A percentile compares a stretch with the other conserved stretches of the same genome.
Evolutionary conservation across 2,888 invertebrate species (phyloP).

Genomic region (Melikaiella ostensackeni): DNA sequence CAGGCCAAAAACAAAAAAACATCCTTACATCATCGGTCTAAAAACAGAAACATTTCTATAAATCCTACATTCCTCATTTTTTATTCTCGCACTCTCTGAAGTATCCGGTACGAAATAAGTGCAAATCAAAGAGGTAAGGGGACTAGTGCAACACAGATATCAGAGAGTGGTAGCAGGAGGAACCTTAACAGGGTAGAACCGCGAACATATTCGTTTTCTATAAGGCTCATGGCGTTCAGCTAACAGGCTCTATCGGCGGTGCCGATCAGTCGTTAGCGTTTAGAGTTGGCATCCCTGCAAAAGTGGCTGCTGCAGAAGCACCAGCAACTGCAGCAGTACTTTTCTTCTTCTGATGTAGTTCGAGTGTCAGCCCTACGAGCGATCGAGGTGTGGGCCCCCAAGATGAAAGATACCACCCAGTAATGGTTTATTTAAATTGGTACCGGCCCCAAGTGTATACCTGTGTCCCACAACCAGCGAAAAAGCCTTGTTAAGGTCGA

Average conservation of each 20-base stretch:
- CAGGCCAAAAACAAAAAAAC: no score
- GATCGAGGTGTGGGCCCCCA: constrained; percentile 62
- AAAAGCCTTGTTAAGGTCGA: constrained; percentile 62
- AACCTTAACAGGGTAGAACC: constrained; percentile 58
- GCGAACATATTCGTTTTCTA: constrained; percentile 67
- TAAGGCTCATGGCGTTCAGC: constrained; percentile 68
- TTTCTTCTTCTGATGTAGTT: constrained; percentile 44
- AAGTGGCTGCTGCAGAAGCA: constrained; percentile 47
- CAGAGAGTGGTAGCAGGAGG: constrained; percentile 47
- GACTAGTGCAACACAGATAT: constrained; percentile 59
- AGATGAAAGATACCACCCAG: constrained; percentile 69
- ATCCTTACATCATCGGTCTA: no score
- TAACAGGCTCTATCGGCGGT: constrained; percentile 67
- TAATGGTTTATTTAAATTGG: constrained; percentile 71
- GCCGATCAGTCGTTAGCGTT: constrained; percentile 70
- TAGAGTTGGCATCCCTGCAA: constrained; percentile 60
- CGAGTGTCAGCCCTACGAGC: constrained; percentile 61
- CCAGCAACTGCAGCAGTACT: constrained; percentile 49
- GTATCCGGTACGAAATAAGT: background rate
- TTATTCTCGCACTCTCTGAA: background rate
- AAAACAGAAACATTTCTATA: no score
- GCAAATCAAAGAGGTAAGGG: background rate
- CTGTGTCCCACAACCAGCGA: constrained; percentile 46
- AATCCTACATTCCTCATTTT: no score
- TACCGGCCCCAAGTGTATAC: constrained; percentile 48